Conservation (phyloP, 1,140 invertebrate species). For the Tetraneura akinire region DNA sequence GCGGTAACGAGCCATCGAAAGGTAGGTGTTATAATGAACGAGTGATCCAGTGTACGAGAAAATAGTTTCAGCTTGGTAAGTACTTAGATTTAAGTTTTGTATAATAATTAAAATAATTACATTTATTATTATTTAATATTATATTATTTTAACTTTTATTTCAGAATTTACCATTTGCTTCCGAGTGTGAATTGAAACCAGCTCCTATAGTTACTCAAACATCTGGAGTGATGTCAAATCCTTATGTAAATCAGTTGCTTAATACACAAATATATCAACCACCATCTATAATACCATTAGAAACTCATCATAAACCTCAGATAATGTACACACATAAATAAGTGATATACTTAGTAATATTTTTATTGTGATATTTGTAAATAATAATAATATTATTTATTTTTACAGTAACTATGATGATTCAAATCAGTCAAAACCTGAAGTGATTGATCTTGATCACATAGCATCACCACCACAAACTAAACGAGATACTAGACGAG, state of each 20-base stretch:
- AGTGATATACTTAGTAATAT: neutral
- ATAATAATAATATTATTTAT: neutral
- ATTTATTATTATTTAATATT: neutral
- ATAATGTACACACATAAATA: slow-evolving; percentile 24
- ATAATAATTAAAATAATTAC: neutral
- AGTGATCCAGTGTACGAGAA: slow-evolving; percentile 45
- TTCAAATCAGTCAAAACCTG: slow-evolving; percentile 33
- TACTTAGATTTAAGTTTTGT: slow-evolving; percentile 35
- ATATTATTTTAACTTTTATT: slow-evolving; percentile 51
- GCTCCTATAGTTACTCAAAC: slow-evolving; percentile 52
- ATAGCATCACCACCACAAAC: slow-evolving; percentile 54
- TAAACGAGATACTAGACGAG: slow-evolving; percentile 31
- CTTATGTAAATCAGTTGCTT: slow-evolving; percentile 23
- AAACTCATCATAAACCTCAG: slow-evolving; percentile 31
- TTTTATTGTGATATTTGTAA: too few relatives aligned
- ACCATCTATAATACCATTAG: slow-evolving; percentile 9
- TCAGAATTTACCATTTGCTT: slow-evolving; percentile 69
- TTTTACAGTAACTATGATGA: slow-evolving; percentile 26
- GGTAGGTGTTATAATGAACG: slow-evolving; percentile 48
- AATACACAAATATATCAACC: slow-evolving; percentile 35
- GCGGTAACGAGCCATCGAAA: slow-evolving; percentile 23
- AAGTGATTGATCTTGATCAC: slow-evolving; percentile 53
- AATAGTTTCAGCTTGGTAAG: slow-evolving; percentile 28
- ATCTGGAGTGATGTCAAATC: neutral
- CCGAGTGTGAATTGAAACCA: slow-evolving; percentile 70